These are phyloP conservation scores for Machimus atricapillus DNA, from an alignment of 2,888 invertebrate genomes.

Conservation along the genomic window DNA sequence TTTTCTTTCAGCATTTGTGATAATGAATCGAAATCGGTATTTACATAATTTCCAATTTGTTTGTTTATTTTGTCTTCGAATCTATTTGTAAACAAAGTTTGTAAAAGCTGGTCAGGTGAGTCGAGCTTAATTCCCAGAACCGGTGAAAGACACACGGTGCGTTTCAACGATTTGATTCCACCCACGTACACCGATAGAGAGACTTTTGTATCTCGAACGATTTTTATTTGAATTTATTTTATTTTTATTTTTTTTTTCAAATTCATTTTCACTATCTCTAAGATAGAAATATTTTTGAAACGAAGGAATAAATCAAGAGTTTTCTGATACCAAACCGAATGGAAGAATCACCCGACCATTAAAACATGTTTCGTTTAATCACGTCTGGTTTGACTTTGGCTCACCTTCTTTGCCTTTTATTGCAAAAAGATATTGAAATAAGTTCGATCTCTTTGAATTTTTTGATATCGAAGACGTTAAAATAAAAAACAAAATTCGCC, in stretches of 20 bases:
- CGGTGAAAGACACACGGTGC: not conserved
- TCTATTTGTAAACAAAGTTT: not conserved
- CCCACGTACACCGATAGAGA: not conserved
- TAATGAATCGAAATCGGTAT: not conserved
- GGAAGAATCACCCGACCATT: not conserved
- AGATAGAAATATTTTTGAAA: not conserved
- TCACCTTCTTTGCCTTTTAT: not conserved
- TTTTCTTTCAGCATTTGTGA: not conserved
- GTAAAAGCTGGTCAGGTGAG: not conserved
- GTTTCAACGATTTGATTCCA: not conserved
- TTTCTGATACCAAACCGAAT: too few relatives aligned
- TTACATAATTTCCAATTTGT: not conserved
- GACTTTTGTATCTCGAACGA: not conserved
- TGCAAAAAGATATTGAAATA: not conserved
- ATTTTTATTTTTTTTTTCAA: not conserved
- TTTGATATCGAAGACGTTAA: not conserved
- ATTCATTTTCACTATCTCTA: not conserved
- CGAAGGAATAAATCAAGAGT: not conserved
- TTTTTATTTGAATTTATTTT: not conserved
- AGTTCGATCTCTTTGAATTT: not conserved
- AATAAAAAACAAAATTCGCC: not conserved
- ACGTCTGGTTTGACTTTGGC: not conserved
- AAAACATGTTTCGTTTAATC: not conserved
- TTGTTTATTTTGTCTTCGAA: not conserved
- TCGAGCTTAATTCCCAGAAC: not conserved